Evolutionary conservation across 2,113 vertebrate genomes (phyloP).

Genomic region (Solenodon paradoxus): DNA sequence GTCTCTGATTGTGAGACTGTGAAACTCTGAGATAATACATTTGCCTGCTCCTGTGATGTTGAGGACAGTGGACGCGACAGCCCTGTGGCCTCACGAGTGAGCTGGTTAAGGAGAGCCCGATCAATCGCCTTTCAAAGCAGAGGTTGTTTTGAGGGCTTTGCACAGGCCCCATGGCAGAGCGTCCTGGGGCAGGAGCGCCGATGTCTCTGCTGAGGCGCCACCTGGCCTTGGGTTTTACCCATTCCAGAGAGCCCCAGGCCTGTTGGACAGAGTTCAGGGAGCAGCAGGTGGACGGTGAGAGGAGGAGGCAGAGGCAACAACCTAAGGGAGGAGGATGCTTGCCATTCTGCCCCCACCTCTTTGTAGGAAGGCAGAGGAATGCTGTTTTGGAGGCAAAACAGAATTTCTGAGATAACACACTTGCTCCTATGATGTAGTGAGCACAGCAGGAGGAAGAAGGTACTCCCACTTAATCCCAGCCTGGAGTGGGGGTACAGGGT

Average conservation of each 20-base stretch:
- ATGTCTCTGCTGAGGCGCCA: conserved; percentile 61
- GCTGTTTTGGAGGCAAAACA: neutral
- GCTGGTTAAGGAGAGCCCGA: neutral
- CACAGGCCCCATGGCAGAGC: neutral
- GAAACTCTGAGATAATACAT: neutral
- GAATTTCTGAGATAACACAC: neutral
- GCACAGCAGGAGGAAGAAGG: neutral
- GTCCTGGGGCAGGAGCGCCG: conserved; percentile 3
- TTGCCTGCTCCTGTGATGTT: too few relatives aligned
- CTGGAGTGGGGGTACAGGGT: neutral
- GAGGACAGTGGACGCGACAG: neutral
- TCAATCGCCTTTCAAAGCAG: neutral
- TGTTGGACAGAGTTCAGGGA: conserved; percentile 62
- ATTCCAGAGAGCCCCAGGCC: conserved; percentile 70
- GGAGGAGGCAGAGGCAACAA: neutral
- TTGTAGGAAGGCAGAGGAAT: neutral
- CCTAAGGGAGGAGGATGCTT: neutral
- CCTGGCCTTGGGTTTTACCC: conserved; percentile 61
- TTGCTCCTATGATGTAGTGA: neutral
- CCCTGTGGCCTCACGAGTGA: neutral
- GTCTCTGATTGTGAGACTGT: neutral
- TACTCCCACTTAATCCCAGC: neutral
- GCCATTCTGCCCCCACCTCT: neutral
- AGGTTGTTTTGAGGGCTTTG: conserved; percentile 42
- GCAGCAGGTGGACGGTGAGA: conserved; percentile 51